These are phyloP conservation scores for Pristionchus maxplancki DNA, from an alignment of 2,888 invertebrate genomes.

Conservation along the genomic window DNA sequence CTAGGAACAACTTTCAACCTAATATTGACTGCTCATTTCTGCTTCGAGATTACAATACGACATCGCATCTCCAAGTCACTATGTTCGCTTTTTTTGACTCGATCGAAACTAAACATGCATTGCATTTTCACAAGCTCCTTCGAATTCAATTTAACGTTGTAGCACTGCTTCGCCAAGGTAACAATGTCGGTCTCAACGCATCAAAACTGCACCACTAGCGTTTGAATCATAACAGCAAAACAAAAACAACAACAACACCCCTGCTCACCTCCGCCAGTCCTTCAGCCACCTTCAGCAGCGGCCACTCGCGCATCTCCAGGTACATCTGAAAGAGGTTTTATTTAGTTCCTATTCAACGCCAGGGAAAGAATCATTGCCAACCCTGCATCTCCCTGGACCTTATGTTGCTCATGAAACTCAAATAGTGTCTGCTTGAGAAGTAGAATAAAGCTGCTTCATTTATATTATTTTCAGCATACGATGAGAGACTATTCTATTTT, in stretches of 20 bases:
- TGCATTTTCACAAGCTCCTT: not conserved
- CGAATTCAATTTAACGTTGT: not conserved
- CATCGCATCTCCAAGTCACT: not conserved
- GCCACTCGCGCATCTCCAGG: conserved; percentile 56
- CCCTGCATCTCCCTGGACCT: not conserved
- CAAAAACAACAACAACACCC: not conserved
- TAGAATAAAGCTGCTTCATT: no score
- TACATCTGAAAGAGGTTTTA: conserved; percentile 51
- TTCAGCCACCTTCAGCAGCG: conserved; percentile 58
- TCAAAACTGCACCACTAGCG: no score
- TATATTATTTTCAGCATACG: no score
- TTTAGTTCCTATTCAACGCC: not conserved
- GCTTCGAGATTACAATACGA: not conserved
- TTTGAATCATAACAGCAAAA: no score
- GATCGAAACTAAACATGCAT: not conserved
- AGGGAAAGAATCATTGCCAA: not conserved
- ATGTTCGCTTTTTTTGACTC: not conserved
- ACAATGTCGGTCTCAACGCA: no score
- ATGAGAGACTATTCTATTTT: no score
- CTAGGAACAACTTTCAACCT: no score
- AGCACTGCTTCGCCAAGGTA: not conserved
- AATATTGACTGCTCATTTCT: no score
- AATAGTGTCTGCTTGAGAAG: no score
- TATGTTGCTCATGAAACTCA: not conserved
- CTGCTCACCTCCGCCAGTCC: conserved; percentile 60